phyloP scores from a whole-genome alignment of 2,888 invertebrate species.

The Trichogramma evanescens region DNA sequence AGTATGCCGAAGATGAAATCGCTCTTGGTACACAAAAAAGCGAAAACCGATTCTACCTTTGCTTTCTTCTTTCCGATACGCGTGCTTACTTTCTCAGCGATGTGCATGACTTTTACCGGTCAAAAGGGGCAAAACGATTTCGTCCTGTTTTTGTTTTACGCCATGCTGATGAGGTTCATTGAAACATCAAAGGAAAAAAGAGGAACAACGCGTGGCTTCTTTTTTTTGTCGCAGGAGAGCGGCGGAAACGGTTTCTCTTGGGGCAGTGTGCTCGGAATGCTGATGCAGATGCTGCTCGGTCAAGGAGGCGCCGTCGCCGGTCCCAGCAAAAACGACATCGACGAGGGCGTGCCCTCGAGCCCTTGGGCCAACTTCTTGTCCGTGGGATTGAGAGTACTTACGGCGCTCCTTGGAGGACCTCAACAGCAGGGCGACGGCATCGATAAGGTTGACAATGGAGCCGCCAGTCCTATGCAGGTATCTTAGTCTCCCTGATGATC shows the following conservation, averaged over 20 bases:
- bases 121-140: neutral
- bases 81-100: too few relatives aligned
- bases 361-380: slow-evolving; percentile 84
- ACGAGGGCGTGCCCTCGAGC: slow-evolving; percentile 61
- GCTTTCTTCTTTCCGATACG: too few relatives aligned
- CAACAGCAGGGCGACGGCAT: slow-evolving; percentile 70
- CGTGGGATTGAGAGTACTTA: slow-evolving; percentile 78
- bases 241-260: slow-evolving; percentile 69
- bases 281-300: slow-evolving; percentile 82
- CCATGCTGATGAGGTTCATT: neutral
- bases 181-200: neutral
- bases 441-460: slow-evolving; percentile 80
- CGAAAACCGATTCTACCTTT: too few relatives aligned
- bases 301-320: slow-evolving; percentile 58
- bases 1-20: too few relatives aligned
- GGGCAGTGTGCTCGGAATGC: slow-evolving; percentile 78
- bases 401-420: slow-evolving; percentile 71
- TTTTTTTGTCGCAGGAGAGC: slow-evolving; percentile 45
- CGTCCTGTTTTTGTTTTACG: neutral
- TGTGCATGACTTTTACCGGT: too few relatives aligned
- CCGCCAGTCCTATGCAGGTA: slow-evolving; percentile 84
- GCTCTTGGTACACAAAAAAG: too few relatives aligned
- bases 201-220: neutral
- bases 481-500: slow-evolving; percentile 22
- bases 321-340: slow-evolving; percentile 77